These are phyloP conservation scores for Argyrosomus regius DNA, from an alignment of 2,797 vertebrate species.

Conservation along the genomic window DNA sequence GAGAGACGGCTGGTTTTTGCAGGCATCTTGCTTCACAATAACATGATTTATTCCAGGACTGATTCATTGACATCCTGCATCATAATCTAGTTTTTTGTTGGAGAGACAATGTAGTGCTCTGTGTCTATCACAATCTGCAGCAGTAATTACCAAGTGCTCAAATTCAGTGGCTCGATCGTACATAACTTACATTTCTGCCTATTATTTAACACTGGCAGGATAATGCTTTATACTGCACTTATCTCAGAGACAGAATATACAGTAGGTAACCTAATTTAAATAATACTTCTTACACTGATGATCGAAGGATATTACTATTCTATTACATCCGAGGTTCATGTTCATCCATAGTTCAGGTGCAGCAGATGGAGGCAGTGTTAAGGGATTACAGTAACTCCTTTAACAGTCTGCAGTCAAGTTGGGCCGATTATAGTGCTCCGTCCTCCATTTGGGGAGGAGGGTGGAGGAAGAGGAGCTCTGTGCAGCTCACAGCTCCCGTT, in stretches of 20 bases:
- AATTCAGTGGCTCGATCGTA: neutral
- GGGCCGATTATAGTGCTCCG: slow-evolving; percentile 61
- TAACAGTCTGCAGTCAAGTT: slow-evolving; percentile 72
- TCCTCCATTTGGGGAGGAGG: slow-evolving; percentile 54
- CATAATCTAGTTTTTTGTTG: neutral
- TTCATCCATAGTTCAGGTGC: slow-evolving; percentile 46
- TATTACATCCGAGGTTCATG: slow-evolving; percentile 21
- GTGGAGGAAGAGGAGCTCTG: slow-evolving; percentile 39
- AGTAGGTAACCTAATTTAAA: neutral
- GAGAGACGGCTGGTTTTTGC: neutral
- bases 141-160: no score
- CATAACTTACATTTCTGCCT: slow-evolving; percentile 1
- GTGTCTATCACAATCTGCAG: slow-evolving; percentile 4
- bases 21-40: slow-evolving; percentile 8
- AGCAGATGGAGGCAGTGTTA: slow-evolving; percentile 78
- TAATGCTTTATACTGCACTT: neutral
- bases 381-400: slow-evolving; percentile 84
- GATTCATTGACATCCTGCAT: neutral
- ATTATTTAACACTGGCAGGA: neutral
- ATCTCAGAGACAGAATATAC: neutral
- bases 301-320: neutral
- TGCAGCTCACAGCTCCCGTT: slow-evolving; percentile 25
- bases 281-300: neutral
- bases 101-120: neutral
- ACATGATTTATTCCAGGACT: neutral